Conservation (phyloP, 2,797 vertebrate genomes). For the Miichthys miiuy region DNA sequence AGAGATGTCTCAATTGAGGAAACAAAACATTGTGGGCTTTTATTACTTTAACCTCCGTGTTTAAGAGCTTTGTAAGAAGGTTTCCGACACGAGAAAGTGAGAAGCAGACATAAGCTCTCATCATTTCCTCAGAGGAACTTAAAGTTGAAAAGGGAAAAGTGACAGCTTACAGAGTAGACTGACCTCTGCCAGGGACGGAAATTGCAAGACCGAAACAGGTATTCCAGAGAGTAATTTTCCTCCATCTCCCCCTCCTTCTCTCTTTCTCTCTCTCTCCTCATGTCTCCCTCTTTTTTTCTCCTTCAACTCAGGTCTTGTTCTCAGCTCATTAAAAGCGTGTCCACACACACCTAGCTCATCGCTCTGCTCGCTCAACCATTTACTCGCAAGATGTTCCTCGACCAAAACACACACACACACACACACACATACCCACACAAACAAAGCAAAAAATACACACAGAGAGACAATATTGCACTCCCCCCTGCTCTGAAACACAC, state of each 20-base stretch:
- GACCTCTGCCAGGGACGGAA: constrained; percentile 55
- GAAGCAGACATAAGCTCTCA: constrained; percentile 9
- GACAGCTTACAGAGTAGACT: constrained; percentile 43
- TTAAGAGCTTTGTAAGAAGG: constrained; percentile 24
- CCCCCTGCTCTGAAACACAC: constrained; percentile 14
- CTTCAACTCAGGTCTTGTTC: constrained; percentile 57
- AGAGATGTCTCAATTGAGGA: constrained; percentile 19
- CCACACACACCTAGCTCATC: constrained; percentile 63
- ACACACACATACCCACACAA: too few species aligned
- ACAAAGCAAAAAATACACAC: neutral
- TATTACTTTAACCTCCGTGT: constrained; percentile 35
- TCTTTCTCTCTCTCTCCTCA: neutral
- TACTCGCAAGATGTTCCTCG: constrained; percentile 70
- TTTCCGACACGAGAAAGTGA: constrained; percentile 19
- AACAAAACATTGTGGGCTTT: constrained; percentile 15
- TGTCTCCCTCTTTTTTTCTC: constrained; percentile 25
- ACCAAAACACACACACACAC: constrained; percentile 12
- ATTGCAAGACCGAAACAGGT: constrained; percentile 35
- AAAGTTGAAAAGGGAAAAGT: constrained; percentile 23
- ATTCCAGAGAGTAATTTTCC: constrained; percentile 33
- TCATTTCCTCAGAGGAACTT: constrained; percentile 20
- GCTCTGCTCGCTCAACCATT: constrained; percentile 64
- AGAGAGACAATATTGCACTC: constrained; percentile 7
- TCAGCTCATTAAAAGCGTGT: constrained; percentile 78
- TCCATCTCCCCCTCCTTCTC: neutral